Conservation (phyloP, 2,113 vertebrate genomes). For the Callionymus lyra region DNA sequence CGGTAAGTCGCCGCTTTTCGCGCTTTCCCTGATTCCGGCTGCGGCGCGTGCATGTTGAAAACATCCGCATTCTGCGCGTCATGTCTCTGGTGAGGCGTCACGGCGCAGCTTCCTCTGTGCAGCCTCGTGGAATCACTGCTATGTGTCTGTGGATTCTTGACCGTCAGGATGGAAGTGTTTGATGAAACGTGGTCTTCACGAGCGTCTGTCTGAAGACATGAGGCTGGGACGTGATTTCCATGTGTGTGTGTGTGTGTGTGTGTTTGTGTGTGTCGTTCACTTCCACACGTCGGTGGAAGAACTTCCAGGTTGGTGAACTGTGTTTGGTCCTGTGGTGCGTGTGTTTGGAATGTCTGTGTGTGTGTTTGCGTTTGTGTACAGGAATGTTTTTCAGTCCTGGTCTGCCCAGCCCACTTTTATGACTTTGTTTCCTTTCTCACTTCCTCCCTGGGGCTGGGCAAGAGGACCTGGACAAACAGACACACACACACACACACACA, state of each 20-base stretch:
- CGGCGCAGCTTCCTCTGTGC: neutral
- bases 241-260: neutral
- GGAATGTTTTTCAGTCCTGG: conserved; percentile 40
- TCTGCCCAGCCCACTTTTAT: conserved; percentile 44
- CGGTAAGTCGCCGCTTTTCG: conserved; percentile 50
- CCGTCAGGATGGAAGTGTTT: too few species aligned
- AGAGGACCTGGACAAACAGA: neutral
- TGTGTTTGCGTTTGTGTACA: conserved; percentile 15
- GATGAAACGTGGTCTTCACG: too few species aligned
- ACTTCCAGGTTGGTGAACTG: conserved; percentile 30
- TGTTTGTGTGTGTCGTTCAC: conserved; percentile 3
- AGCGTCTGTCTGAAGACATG: too few species aligned
- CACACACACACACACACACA: conserved; percentile 2
- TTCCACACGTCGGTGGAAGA: conserved; percentile 24
- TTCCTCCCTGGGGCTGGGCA: conserved; percentile 42
- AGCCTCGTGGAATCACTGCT: neutral
- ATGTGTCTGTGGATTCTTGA: too few species aligned
- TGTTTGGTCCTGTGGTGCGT: conserved; percentile 4
- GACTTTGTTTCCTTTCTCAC: conserved; percentile 49
- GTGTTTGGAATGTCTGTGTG: conserved; percentile 7
- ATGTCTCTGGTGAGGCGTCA: too few species aligned
- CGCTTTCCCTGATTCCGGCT: conserved; percentile 3
- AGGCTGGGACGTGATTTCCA: too few species aligned
- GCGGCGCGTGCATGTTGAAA: conserved; percentile 8
- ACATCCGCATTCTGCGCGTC: conserved; percentile 1